phyloP scores from a whole-genome alignment of 1,140 invertebrate genomes.

The Euwallacea fornicatus region DNA sequence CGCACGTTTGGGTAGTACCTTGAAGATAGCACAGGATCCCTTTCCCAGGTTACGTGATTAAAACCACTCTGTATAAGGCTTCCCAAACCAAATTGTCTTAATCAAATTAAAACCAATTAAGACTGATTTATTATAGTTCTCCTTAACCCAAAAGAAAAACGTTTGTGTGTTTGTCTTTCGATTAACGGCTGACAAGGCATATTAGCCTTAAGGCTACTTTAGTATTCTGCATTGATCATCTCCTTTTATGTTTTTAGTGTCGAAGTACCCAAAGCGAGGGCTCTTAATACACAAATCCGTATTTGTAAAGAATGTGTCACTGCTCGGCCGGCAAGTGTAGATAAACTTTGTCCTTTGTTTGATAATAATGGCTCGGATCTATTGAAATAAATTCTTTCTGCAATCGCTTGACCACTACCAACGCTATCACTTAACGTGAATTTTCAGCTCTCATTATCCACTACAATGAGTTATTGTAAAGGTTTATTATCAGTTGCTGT shows the following conservation, averaged over 20 bases:
- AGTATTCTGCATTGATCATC: neutral
- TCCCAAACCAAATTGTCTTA: conserved; percentile 8
- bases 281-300: neutral
- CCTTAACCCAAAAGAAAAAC: neutral
- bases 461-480: neutral
- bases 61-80: too few species aligned
- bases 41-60: too few species aligned
- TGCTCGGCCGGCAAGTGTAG: neutral
- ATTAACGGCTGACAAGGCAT: neutral
- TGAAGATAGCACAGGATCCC: too few species aligned
- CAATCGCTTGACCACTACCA: neutral
- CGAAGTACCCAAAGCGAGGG: neutral
- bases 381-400: neutral
- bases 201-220: neutral
- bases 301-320: neutral
- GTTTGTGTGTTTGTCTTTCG: neutral
- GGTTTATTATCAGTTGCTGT: neutral
- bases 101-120: conserved; percentile 15
- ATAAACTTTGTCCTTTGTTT: conserved; percentile 18
- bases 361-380: conserved; percentile 4
- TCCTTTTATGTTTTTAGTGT: neutral
- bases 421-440: neutral
- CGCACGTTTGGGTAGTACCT: too few species aligned
- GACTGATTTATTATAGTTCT: conserved; percentile 2
- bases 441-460: neutral